A percentile compares a stretch with the other conserved stretches of the same genome.
phyloP scores from a whole-genome alignment of 1,140 invertebrate species.

The Choristoneura fumiferana region DNA sequence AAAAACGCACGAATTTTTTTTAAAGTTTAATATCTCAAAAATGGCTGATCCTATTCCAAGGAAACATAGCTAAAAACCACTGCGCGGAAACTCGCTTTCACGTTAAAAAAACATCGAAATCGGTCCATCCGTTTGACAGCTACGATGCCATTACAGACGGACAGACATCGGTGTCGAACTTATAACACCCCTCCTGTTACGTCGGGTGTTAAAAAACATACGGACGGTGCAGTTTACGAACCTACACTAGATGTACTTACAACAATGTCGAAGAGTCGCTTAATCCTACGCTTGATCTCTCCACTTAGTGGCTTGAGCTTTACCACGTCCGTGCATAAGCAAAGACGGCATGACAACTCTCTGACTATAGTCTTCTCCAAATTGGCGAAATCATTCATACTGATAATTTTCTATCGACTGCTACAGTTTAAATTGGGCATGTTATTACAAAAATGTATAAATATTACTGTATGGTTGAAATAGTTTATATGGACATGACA shows the following conservation, averaged over 20 bases:
- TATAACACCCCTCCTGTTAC: too few species aligned
- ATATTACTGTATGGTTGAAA: slow-evolving; percentile 10
- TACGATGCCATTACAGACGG: too few species aligned
- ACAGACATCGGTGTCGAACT: too few species aligned
- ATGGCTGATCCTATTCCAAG: too few species aligned
- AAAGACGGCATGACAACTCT: slow-evolving; percentile 68
- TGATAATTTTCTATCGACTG: slow-evolving; percentile 28
- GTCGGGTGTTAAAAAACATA: too few species aligned
- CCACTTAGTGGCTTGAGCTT: slow-evolving; percentile 68
- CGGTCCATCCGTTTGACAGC: too few species aligned
- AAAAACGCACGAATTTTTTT: too few species aligned
- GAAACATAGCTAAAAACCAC: too few species aligned
- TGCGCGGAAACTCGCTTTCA: too few species aligned
- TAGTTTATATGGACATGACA: slow-evolving; percentile 46
- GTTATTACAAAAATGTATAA: slow-evolving; percentile 20
- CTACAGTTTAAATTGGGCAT: slow-evolving; percentile 13
- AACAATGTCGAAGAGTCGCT: slow-evolving; percentile 59
- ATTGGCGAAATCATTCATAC: slow-evolving; percentile 62
- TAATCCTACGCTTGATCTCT: slow-evolving; percentile 65
- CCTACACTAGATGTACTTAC: slow-evolving; percentile 36
- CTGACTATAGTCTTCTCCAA: slow-evolving; percentile 70
- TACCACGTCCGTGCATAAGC: slow-evolving; percentile 65
- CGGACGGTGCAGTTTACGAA: too few species aligned
- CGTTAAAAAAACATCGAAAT: too few species aligned
- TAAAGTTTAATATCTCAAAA: too few species aligned